Percentiles rank a stretch among this genome's conserved stretches.
These are phyloP conservation scores for Percina caprodes DNA, from an alignment of 2,113 vertebrate species.

Conservation along the genomic window DNA sequence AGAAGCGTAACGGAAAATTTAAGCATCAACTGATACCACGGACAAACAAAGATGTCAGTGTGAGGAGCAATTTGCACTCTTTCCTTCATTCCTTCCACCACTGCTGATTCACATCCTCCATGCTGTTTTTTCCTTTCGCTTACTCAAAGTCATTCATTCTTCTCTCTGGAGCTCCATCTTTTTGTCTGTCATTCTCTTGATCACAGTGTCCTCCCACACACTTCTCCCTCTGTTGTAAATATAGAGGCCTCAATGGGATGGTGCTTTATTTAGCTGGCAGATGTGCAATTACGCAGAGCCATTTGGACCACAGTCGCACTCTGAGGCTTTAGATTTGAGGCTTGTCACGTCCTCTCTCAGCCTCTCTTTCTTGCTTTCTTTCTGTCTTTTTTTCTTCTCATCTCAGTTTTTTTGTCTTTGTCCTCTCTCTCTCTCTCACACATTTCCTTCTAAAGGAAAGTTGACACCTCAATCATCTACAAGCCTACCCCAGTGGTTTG, in stretches of 20 bases:
- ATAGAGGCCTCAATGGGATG: constrained; percentile 63
- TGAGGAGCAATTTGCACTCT: neutral
- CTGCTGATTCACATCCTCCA: constrained; percentile 57
- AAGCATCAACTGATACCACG: neutral
- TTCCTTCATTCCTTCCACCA: constrained; percentile 18
- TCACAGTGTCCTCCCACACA: constrained; percentile 65
- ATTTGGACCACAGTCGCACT: constrained; percentile 66
- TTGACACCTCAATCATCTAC: constrained; percentile 20
- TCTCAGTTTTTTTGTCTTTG: neutral
- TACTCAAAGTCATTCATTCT: constrained; percentile 57
- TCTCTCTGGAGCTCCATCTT: constrained; percentile 36
- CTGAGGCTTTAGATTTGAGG: constrained; percentile 20
- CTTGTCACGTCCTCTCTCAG: constrained; percentile 34
- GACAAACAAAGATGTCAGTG: constrained; percentile 41
- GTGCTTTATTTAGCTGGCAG: constrained; percentile 76
- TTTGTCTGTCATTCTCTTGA: constrained; percentile 41
- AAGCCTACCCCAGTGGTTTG: constrained; percentile 1
- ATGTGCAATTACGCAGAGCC: constrained; percentile 77
- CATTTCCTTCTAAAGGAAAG: neutral
- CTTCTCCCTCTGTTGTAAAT: constrained; percentile 70
- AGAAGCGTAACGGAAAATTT: neutral
- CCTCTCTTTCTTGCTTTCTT: neutral
- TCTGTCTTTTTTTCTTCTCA: constrained; percentile 1
- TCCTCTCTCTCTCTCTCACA: neutral
- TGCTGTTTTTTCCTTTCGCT: neutral